These are phyloP conservation scores for Drosophila meridionalis DNA, from an alignment of 2,888 invertebrate species.

Conservation along the genomic window DNA sequence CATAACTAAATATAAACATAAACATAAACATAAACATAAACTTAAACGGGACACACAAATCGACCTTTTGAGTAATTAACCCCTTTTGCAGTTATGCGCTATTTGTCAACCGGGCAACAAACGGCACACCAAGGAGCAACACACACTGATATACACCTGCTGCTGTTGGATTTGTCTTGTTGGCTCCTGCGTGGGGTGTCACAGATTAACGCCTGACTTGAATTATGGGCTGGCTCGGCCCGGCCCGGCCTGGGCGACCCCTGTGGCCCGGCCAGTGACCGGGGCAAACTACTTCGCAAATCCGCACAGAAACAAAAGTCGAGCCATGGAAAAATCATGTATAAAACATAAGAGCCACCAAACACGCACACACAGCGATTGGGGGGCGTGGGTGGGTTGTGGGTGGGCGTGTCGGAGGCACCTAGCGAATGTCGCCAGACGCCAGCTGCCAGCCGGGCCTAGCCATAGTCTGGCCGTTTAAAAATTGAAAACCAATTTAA, in stretches of 20 bases:
- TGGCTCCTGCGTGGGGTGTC: slow-evolving; percentile 62
- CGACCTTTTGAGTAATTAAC: slow-evolving; percentile 68
- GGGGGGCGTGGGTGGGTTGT: not conserved
- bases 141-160: slow-evolving; percentile 16
- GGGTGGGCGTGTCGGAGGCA: slow-evolving; percentile 12
- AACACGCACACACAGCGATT: slow-evolving; percentile 54
- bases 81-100: slow-evolving; percentile 52
- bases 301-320: slow-evolving; percentile 48
- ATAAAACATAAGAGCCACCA: slow-evolving; percentile 71
- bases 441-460: slow-evolving; percentile 32
- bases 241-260: slow-evolving; percentile 23
- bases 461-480: slow-evolving; percentile 45
- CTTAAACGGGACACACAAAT: slow-evolving; percentile 42
- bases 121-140: slow-evolving; percentile 43
- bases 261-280: slow-evolving; percentile 6
- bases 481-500: slow-evolving; percentile 80
- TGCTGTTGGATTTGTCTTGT: slow-evolving; percentile 30
- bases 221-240: slow-evolving; percentile 60
- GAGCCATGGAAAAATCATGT: slow-evolving; percentile 67
- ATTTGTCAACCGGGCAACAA: slow-evolving; percentile 65
- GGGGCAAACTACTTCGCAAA: slow-evolving; percentile 57
- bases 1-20: slow-evolving; percentile 18
- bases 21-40: slow-evolving; percentile 27
- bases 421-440: slow-evolving; percentile 34
- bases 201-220: slow-evolving; percentile 72